Conservation (phyloP, 2,888 invertebrate genomes). For the Lordiphosa fenestrarum region DNA sequence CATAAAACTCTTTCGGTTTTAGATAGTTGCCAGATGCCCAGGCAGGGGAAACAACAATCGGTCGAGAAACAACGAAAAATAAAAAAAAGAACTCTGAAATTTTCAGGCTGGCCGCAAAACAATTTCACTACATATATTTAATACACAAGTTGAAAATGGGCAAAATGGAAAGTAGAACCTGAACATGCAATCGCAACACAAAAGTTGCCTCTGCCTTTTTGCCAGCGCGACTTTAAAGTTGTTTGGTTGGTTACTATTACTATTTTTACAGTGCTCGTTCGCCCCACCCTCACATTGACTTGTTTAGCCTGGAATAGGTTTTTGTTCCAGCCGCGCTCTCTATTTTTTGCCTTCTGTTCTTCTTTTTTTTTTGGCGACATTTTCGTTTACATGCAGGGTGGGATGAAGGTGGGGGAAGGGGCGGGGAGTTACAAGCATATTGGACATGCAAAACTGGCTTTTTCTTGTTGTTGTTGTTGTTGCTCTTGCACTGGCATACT, state of each 20-base stretch:
- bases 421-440: background rate
- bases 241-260: too few relatives aligned
- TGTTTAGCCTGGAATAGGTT: slow-evolving; percentile 14
- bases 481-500: slow-evolving; percentile 36
- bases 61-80: too few relatives aligned
- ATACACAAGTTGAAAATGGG: slow-evolving; percentile 43
- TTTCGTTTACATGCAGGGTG: slow-evolving; percentile 44
- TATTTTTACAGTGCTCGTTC: slow-evolving; percentile 8
- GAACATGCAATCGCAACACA: slow-evolving; percentile 44
- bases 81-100: slow-evolving; percentile 29
- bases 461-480: slow-evolving; percentile 14
- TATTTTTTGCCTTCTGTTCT: background rate
- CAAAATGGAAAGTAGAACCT: slow-evolving; percentile 1
- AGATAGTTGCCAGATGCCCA: slow-evolving; percentile 1
- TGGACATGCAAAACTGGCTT: slow-evolving; percentile 27
- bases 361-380: slow-evolving; percentile 31
- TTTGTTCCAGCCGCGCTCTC: background rate
- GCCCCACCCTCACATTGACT: slow-evolving; percentile 4
- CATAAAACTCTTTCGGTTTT: slow-evolving; percentile 4
- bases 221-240: slow-evolving; percentile 45
- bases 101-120: slow-evolving; percentile 53
- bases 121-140: slow-evolving; percentile 62
- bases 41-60: slow-evolving; percentile 7
- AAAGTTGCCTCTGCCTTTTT: slow-evolving; percentile 21
- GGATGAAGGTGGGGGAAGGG: background rate